Conservation (phyloP, 2,113 vertebrate genomes). For the Mustela nigripes region DNA sequence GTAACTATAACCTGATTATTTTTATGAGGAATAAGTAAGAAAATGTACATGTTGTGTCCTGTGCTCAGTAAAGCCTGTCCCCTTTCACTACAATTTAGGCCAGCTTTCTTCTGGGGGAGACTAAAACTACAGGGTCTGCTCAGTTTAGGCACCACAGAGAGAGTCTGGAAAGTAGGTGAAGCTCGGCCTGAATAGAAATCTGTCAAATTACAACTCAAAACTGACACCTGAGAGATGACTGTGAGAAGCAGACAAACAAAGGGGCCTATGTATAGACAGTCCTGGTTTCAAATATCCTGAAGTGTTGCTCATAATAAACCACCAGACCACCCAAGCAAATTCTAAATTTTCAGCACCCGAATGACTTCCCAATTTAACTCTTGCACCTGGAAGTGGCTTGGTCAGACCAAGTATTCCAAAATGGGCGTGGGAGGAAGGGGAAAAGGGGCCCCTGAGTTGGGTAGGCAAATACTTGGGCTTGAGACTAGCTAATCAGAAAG, state of each 20-base stretch:
- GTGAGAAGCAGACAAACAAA: neutral
- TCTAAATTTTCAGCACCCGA: neutral
- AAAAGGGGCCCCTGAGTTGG: fast-evolving
- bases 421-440: neutral
- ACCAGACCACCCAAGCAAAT: neutral
- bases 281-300: neutral
- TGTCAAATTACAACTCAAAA: neutral
- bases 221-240: neutral
- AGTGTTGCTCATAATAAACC: neutral
- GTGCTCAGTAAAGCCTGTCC: neutral
- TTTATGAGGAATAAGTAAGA: neutral
- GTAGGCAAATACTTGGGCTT: neutral
- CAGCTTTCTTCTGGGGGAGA: neutral
- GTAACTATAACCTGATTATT: neutral
- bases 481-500: neutral
- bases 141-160: neutral
- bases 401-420: neutral
- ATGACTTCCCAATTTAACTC: neutral
- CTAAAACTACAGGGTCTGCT: neutral
- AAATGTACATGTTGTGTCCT: neutral
- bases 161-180: neutral
- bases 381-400: neutral
- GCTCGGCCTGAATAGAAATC: neutral
- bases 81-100: neutral
- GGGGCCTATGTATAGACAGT: neutral